Evolutionary conservation across 2,797 vertebrate genomes (phyloP).

Genomic region (Neomorphus geoffroyi): DNA sequence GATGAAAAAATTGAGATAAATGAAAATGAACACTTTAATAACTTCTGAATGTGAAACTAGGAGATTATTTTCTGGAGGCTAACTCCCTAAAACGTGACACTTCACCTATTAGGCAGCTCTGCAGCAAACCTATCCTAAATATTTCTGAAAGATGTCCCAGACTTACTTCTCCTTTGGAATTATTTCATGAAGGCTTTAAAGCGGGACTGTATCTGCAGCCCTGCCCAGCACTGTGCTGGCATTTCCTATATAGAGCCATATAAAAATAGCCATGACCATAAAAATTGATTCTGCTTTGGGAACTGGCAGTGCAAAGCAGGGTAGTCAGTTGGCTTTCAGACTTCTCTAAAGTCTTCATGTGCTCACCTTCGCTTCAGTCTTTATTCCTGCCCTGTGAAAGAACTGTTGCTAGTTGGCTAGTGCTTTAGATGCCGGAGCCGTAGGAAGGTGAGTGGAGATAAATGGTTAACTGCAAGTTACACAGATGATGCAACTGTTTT

Average conservation of each 20-base stretch:
- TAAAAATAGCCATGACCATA: not conserved
- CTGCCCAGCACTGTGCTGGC: not conserved
- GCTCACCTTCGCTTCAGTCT: not conserved
- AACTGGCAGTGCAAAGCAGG: not conserved
- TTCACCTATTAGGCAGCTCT: not conserved
- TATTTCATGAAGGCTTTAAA: not conserved
- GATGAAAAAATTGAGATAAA: not conserved
- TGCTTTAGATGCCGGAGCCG: not conserved
- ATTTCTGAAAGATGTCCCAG: not conserved
- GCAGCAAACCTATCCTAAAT: not conserved
- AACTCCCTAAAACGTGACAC: not conserved
- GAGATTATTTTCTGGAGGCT: not conserved
- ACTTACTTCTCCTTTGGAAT: not conserved
- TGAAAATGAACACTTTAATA: not conserved
- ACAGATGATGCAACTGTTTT: not conserved
- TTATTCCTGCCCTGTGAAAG: not conserved
- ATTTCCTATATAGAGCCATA: not conserved
- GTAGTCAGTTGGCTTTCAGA: not conserved
- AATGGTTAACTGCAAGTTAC: not conserved
- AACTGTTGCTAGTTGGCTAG: not conserved
- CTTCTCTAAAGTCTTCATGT: not conserved
- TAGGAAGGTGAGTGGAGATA: not conserved
- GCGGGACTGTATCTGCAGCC: not conserved
- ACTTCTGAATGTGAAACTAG: not conserved
- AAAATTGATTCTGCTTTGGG: not conserved